Evolutionary conservation across 2,888 invertebrate genomes (phyloP).

Genomic region (Kryphioiulus occultus): DNA sequence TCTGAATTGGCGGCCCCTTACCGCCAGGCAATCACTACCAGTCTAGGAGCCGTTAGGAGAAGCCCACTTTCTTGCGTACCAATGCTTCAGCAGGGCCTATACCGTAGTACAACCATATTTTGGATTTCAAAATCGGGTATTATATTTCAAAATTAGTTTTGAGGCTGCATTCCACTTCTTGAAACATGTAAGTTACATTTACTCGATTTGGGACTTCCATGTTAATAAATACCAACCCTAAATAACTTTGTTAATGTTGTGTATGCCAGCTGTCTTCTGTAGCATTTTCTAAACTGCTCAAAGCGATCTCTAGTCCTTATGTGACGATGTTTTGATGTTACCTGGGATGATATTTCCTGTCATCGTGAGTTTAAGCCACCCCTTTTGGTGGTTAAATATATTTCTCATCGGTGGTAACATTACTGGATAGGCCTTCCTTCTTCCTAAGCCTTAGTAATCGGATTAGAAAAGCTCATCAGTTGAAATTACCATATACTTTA

Average conservation of each 20-base stretch:
- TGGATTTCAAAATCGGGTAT: too few species aligned
- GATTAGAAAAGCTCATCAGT: constrained; percentile 48
- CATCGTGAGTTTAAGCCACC: constrained; percentile 19
- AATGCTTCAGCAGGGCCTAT: too few species aligned
- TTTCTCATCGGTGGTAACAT: constrained; percentile 35
- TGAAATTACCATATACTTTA: constrained; percentile 44
- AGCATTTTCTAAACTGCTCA: neutral
- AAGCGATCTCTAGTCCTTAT: neutral
- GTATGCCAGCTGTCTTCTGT: neutral
- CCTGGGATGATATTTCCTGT: constrained; percentile 40
- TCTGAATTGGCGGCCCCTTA: too few species aligned
- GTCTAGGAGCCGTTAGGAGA: too few species aligned
- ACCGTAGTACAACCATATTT: too few species aligned
- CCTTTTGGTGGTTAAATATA: constrained; percentile 40
- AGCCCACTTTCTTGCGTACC: too few species aligned
- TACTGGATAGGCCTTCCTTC: neutral
- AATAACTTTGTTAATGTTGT: too few species aligned
- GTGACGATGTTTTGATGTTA: constrained; percentile 1
- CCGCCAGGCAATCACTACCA: too few species aligned
- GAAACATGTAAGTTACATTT: too few species aligned
- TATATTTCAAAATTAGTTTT: too few species aligned
- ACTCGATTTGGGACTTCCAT: neutral
- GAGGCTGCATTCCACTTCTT: too few species aligned
- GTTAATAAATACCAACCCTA: too few species aligned
- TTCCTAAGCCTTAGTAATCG: constrained; percentile 39